Base-by-base conservation (phyloP, 2,888 invertebrate genomes). In the Papilio gigon region DNA sequence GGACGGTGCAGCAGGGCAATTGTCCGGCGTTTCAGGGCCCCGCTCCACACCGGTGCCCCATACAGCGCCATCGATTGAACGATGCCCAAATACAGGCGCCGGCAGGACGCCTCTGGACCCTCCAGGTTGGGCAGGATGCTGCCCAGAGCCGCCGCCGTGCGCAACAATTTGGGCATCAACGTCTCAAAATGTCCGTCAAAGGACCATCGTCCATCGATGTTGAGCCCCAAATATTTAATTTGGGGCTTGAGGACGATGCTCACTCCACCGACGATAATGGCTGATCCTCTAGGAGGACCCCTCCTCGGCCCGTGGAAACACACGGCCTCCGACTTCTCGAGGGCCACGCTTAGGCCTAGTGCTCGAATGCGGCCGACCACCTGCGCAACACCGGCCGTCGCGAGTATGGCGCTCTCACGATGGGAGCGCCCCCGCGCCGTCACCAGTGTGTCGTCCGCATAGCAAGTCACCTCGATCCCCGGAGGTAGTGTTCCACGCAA, bases 381-480 rank as follows among this genome's bases (percentile, higher is more conserved):
- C 8, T 33, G 33, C 4, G 33, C 33, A 5, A 33, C 33, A 5
- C 33, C 33, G n/a, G n/a, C 33, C 33, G 33, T 33, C 33, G 33
- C 33, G 33, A 33, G 33, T 4, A 33, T 33, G 4, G 33, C 33
- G 33, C 33, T 5, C 33, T 33, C 33, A 4, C 33, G 33, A 33
- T 33, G 33, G 4, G 33, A 5, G 22, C 20, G 4, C 20, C 47
- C 20, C 6, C 47, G 47, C 25, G 53, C 27, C 25, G 53, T 27
- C 14, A 53, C 53, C 4, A 53, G 53, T 11, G 53, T 53, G 25
- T 53, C 53, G 25, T 27, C 53, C 4, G 53, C 53, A 27, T 53
- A 53, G 17, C 53, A 53, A 27, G 53, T 53, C 3, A 53, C 53
- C 22, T 53, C 53, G 11, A 53, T 27, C 14, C 53, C 53, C 22